These are phyloP conservation scores for Cebus imitator DNA, from an alignment of 2,113 vertebrate species.

Conservation along the genomic window DNA sequence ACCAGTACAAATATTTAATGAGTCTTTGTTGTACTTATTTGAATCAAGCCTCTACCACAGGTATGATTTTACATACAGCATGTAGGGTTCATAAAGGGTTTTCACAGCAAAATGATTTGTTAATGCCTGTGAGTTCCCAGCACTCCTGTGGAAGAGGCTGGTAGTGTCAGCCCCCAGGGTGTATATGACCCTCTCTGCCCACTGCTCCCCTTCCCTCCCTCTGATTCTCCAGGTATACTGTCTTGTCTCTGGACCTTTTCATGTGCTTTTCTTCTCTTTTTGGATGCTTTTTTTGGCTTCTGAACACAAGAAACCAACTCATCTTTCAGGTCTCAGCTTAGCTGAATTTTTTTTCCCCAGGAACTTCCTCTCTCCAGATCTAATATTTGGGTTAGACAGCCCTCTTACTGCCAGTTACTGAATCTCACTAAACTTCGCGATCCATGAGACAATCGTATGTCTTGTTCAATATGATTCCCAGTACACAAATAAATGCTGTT, in stretches of 20 bases:
- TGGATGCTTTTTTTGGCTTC: neutral
- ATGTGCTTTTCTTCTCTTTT: neutral
- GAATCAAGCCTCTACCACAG: neutral
- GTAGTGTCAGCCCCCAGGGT: neutral
- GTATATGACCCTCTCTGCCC: rapidly evolving
- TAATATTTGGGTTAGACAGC: neutral
- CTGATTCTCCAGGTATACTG: neutral
- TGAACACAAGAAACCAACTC: neutral
- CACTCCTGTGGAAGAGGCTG: neutral
- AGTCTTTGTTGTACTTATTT: neutral
- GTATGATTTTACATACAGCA: neutral
- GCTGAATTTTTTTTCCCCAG: neutral
- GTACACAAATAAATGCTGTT: neutral
- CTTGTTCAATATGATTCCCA: neutral
- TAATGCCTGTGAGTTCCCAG: neutral
- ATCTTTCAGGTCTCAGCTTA: neutral
- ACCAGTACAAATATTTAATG: neutral
- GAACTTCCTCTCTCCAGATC: neutral
- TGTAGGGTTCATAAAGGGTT: neutral
- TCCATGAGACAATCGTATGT: neutral
- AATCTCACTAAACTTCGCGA: neutral
- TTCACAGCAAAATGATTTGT: neutral
- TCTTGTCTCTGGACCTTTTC: neutral
- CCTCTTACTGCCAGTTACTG: neutral
- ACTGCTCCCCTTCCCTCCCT: too few species aligned